Evolutionary conservation across 1,140 invertebrate species (phyloP).

Genomic region (Zaprionus taronus): DNA sequence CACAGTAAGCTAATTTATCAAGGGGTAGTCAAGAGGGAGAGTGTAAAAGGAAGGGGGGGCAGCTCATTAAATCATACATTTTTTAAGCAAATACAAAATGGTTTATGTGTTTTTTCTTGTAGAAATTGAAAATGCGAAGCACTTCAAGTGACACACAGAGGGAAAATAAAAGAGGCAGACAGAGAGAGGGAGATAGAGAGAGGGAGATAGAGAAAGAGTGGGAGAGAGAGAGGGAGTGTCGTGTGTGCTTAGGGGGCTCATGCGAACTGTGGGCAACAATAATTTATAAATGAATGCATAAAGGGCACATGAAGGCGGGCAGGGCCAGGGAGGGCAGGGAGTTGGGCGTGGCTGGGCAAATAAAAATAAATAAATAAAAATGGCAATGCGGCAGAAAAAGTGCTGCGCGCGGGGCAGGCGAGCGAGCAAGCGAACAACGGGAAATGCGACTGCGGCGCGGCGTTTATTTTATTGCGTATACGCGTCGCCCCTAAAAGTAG

Average conservation of each 20-base stretch:
- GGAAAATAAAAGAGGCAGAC: not conserved
- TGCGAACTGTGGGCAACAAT: constrained; percentile 64
- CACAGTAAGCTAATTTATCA: constrained; percentile 57
- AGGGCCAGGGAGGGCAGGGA: constrained; percentile 58
- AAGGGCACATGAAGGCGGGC: constrained; percentile 55
- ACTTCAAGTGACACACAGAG: constrained; percentile 52
- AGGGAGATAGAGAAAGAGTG: too few relatives aligned
- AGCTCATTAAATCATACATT: constrained; percentile 70
- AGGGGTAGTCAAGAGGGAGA: not conserved
- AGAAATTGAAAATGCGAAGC: constrained; percentile 65
- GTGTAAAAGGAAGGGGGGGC: not conserved
- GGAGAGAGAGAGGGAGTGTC: constrained; percentile 23
- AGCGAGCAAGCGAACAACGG: constrained; percentile 46
- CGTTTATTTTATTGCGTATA: constrained; percentile 83
- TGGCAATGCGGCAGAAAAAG: constrained; percentile 79
- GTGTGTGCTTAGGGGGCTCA: not conserved
- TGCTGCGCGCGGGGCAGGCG: constrained; percentile 24
- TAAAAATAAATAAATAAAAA: constrained; percentile 57
- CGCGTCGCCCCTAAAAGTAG: constrained; percentile 66
- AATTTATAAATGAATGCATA: constrained; percentile 83
- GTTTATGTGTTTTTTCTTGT: constrained; percentile 10
- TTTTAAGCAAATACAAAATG: constrained; percentile 62
- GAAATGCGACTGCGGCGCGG: constrained; percentile 77
- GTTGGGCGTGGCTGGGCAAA: constrained; percentile 27
- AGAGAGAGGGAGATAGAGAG: constrained; percentile 2